Conservation (phyloP, 2,888 invertebrate genomes). For the Allophyes oxyacanthae region DNA sequence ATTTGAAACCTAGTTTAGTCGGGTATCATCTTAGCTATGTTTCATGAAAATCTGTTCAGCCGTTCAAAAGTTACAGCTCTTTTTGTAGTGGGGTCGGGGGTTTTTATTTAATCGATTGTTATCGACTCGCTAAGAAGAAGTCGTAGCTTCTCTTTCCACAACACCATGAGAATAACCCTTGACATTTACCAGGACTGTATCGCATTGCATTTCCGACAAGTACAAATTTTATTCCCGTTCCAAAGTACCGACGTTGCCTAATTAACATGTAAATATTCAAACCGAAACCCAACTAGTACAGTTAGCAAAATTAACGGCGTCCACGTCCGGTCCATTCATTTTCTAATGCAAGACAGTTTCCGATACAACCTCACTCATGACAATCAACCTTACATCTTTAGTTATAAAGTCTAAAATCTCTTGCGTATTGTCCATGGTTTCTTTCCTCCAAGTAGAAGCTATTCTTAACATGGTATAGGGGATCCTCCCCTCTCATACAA, state of each 20-base stretch:
- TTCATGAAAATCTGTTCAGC: no score
- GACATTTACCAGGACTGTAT: slow-evolving; percentile 25
- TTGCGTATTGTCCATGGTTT: slow-evolving; percentile 15
- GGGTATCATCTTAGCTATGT: no score
- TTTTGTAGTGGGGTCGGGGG: no score
- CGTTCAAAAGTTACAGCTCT: no score
- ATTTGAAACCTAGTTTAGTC: no score
- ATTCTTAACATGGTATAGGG: slow-evolving; percentile 70
- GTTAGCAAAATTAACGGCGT: slow-evolving; percentile 59
- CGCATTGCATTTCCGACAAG: slow-evolving; percentile 27
- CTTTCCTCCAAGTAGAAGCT: slow-evolving; percentile 48
- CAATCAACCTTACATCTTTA: background rate
- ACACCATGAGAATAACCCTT: no score
- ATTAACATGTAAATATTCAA: slow-evolving; percentile 61
- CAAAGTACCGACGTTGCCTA: slow-evolving; percentile 32
- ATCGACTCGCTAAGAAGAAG: no score
- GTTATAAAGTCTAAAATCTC: slow-evolving; percentile 12
- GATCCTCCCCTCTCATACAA: slow-evolving; percentile 72
- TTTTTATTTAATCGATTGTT: no score
- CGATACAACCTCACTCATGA: slow-evolving; percentile 17
- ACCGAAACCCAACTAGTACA: slow-evolving; percentile 55
- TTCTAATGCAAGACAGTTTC: slow-evolving; percentile 52
- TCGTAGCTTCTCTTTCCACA: no score
- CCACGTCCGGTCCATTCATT: slow-evolving; percentile 55
- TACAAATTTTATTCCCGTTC: slow-evolving; percentile 38